Conservation (phyloP, 1,140 invertebrate species). For the Chironomus tepperi region DNA sequence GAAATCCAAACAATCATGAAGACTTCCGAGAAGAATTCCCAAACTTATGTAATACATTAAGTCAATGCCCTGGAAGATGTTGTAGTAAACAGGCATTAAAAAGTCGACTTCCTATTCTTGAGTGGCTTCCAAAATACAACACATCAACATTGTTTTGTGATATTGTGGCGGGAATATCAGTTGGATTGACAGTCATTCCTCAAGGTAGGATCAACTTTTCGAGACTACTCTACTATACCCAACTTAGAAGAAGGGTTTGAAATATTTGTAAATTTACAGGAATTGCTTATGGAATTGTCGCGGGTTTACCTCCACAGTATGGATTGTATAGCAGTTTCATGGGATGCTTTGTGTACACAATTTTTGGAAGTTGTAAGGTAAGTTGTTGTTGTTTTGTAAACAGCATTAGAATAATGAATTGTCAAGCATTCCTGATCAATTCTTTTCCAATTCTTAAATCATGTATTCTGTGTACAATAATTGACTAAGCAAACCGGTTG, state of each 20-base stretch:
- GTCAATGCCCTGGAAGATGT: not conserved
- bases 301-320: slow-evolving; percentile 58
- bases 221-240: no score
- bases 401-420: no score
- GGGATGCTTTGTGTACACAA: not conserved
- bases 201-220: slow-evolving; percentile 51
- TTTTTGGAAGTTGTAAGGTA: slow-evolving; percentile 6
- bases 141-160: slow-evolving; percentile 59
- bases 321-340: not conserved
- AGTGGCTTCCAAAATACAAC: slow-evolving; percentile 66
- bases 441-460: no score
- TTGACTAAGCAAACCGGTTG: no score
- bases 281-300: slow-evolving; percentile 75
- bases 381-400: no score
- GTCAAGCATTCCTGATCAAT: no score
- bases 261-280: not conserved
- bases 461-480: no score
- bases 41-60: not conserved
- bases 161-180: slow-evolving; percentile 75
- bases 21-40: not conserved
- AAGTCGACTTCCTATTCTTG: slow-evolving; percentile 59
- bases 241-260: no score
- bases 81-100: slow-evolving; percentile 56
- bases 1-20: not conserved
- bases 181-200: slow-evolving; percentile 76